Conservation (phyloP, 2,113 vertebrate genomes). For the Mesoclemmys tuberculata region DNA sequence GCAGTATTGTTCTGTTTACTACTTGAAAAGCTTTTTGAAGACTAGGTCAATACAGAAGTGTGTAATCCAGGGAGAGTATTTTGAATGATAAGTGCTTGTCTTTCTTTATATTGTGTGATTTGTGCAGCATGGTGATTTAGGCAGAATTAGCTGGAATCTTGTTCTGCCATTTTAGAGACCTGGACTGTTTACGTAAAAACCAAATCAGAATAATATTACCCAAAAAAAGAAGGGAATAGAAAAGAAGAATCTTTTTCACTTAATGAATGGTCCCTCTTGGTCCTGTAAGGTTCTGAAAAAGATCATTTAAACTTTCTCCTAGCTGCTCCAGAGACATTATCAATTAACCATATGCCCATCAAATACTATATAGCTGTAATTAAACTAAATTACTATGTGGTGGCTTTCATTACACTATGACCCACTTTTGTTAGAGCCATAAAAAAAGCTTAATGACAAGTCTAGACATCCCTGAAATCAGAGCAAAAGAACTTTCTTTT, state of each 20-base stretch:
- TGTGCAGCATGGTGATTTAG: neutral
- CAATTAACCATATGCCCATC: constrained; percentile 64
- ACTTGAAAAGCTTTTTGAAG: neutral
- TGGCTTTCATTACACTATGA: constrained; percentile 65
- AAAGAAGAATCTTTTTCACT: neutral
- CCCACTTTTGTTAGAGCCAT: constrained; percentile 52
- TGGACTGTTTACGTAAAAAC: constrained; percentile 19
- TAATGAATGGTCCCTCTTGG: constrained; percentile 24
- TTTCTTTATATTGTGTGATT: neutral
- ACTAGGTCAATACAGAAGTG: neutral
- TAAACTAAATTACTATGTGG: constrained; percentile 63
- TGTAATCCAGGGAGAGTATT: neutral
- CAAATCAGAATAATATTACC: neutral
- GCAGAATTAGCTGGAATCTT: neutral
- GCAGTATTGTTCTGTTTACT: neutral
- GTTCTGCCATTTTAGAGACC: neutral
- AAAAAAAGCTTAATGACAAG: constrained; percentile 67
- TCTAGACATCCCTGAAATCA: constrained; percentile 67
- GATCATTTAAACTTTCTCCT: constrained; percentile 52
- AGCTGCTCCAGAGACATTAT: constrained; percentile 61
- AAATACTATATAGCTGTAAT: constrained; percentile 62
- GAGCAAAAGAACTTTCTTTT: neutral
- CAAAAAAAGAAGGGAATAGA: neutral
- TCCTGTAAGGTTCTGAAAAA: constrained; percentile 47
- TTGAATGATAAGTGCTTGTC: neutral